Evolutionary conservation across 1,140 invertebrate genomes (phyloP), one percentile per base, ranked within the genome.

Genomic region (Camponotus vicinus): DNA sequence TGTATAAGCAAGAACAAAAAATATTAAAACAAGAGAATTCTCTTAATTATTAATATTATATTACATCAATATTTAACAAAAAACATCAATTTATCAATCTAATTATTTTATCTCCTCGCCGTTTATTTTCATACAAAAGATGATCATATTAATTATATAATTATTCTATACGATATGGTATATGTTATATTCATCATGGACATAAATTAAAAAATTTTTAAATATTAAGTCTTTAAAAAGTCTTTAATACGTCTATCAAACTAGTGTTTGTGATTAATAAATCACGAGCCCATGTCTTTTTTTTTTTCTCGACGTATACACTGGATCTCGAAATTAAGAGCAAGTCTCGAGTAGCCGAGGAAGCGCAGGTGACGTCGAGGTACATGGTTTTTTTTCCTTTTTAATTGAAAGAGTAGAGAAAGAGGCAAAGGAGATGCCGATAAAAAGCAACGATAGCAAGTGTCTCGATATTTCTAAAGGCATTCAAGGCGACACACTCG

Each of bases 381-480:
- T 49, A 4, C 78, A 85, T 79, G 73, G 86, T 27, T 66, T 76
- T 86, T 77, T n/a, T 37, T 63, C 69, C 77, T 67, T 83, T 40
- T 85, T 76, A 67, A 69, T 82, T 52, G 69, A 86, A 86, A 42
- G 76, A 83, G 55, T 57, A 79, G 21, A 69, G 27, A 45, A 89
- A 87, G 27, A 27, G 84, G 85, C 34, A 86, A 91, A 88, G 78
- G 82, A 52, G 66, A 77, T 83, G 66, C 79, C 64, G 69, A n/a
- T 87, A 83, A 91, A 88, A 91, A 87, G 90, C 91, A 59, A 52
- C 64, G 63, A 76, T 78, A 71, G 84, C 70, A 34, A 13, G 57
- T 42, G 78, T 49, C 61, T 79, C 57, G 40, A 63, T 83, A 82
- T 90, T 92, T 92, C 89, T 92, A 90, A 92, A 92, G 89, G 82